Conservation (phyloP, 2,113 vertebrate species). For the Ailuropoda melanoleuca region DNA sequence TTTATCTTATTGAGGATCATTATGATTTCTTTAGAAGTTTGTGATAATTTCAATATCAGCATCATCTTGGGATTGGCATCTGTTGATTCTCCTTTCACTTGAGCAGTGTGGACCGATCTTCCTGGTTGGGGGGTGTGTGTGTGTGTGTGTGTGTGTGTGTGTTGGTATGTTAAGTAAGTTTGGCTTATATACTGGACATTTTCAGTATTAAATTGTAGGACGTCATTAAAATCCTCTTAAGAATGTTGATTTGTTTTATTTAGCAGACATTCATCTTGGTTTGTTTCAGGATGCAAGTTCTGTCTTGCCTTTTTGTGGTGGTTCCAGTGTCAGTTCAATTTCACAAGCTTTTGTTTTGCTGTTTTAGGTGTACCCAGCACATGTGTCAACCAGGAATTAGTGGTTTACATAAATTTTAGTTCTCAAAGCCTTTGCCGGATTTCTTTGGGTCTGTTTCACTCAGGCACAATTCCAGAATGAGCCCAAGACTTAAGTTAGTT, state of each 20-base stretch:
- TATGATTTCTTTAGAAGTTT: not conserved
- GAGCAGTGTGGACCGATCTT: not conserved
- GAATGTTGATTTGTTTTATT: not conserved
- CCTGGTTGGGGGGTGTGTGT: not conserved
- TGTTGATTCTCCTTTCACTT: not conserved
- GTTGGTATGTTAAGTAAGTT: not conserved
- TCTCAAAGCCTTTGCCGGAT: not conserved
- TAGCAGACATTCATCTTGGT: not conserved
- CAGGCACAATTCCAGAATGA: not conserved
- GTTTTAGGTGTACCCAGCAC: not conserved
- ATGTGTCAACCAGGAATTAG: not conserved
- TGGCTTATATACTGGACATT: not conserved
- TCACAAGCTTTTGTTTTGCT: not conserved
- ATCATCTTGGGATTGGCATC: not conserved
- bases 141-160: not conserved
- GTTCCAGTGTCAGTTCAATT: not conserved
- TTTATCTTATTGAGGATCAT: not conserved
- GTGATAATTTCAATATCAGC: not conserved
- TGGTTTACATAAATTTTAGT: not conserved
- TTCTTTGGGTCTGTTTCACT: not conserved
- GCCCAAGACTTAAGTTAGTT: not conserved
- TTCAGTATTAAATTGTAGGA: not conserved
- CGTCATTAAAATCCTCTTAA: not conserved
- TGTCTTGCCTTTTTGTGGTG: not conserved
- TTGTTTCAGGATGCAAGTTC: not conserved